phyloP scores from a whole-genome alignment of 1,140 invertebrate genomes.

The Hylaeus anthracinus region DNA sequence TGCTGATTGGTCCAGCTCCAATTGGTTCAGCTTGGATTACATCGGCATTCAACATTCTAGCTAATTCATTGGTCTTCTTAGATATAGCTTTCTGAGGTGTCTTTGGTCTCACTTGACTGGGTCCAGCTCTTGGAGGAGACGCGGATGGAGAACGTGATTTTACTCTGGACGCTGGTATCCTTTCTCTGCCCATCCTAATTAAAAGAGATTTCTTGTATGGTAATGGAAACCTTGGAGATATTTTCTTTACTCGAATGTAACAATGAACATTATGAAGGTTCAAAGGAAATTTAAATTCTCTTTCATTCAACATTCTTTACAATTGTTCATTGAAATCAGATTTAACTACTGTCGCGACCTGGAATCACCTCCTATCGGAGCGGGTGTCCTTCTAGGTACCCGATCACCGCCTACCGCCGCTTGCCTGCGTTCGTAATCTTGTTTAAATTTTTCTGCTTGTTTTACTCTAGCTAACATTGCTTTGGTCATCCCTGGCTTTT shows the following conservation, averaged over 20 bases:
- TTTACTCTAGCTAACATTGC: conserved; percentile 67
- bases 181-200: conserved; percentile 38
- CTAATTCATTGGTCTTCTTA: conserved; percentile 59
- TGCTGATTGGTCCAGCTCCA: conserved; percentile 61
- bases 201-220: background rate
- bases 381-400: conserved; percentile 40
- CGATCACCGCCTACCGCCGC: background rate
- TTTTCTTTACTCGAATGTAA: background rate
- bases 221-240: background rate
- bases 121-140: background rate
- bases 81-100: conserved; percentile 22
- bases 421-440: conserved; percentile 57
- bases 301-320: background rate
- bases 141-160: background rate
- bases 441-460: conserved; percentile 56
- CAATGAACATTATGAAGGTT: background rate
- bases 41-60: conserved; percentile 67
- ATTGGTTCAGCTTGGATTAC: conserved; percentile 69
- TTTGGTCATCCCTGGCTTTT: conserved; percentile 64
- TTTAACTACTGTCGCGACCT: conserved; percentile 34
- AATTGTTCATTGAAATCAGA: conserved; percentile 7
- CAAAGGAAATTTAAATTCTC: background rate
- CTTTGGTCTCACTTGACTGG: background rate
- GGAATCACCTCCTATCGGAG: conserved; percentile 59
- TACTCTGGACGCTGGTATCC: background rate